A percentile compares a stretch with the other conserved stretches of the same genome.
These are phyloP conservation scores for Nasalis larvatus DNA, from an alignment of 2,113 vertebrate species.

Conservation along the genomic window DNA sequence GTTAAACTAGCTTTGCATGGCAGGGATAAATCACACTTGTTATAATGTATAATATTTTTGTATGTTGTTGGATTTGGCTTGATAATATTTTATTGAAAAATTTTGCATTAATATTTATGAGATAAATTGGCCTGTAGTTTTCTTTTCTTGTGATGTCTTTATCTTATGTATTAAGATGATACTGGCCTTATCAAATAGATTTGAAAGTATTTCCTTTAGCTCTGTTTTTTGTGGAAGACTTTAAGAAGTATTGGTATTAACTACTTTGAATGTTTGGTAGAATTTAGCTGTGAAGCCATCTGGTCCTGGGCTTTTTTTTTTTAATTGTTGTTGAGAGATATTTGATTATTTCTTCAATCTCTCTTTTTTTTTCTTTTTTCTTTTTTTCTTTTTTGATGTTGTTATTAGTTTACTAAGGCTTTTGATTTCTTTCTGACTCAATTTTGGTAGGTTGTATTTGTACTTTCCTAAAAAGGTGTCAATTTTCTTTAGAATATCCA, in stretches of 20 bases:
- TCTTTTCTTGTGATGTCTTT: not conserved
- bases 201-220: not conserved
- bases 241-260: not conserved
- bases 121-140: not conserved
- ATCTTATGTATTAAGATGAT: not conserved
- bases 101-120: not conserved
- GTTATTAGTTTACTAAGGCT: not conserved
- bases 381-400: not conserved
- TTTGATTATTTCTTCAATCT: not conserved
- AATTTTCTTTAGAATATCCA: not conserved
- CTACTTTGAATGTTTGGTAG: not conserved
- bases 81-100: not conserved
- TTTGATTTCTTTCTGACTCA: not conserved
- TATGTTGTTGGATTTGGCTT: not conserved
- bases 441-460: not conserved
- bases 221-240: not conserved
- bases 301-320: not conserved
- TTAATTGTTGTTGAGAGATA: not conserved
- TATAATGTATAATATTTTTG: not conserved
- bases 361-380: not conserved
- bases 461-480: not conserved
- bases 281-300: not conserved
- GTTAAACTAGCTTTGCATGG: not conserved
- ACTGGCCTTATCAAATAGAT: not conserved
- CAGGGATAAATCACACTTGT: not conserved